Evolutionary conservation across 2,888 invertebrate species (phyloP), one percentile per base, ranked within the genome.

Genomic region (Thyatira batis): DNA sequence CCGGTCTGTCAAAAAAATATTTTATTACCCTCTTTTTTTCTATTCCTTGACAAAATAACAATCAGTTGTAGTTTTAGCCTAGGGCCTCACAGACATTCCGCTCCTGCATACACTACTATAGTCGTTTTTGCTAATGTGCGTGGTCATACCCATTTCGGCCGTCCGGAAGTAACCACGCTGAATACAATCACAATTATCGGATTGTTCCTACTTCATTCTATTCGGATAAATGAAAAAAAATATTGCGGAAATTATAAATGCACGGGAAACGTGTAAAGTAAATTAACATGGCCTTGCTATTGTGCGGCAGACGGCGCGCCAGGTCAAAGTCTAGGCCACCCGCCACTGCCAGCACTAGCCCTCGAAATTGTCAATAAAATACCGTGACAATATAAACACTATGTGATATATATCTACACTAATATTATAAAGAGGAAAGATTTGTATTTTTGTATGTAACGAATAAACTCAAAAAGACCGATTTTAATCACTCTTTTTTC

Each of bases 241-340:
- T 70, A 65, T 62, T 50, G 52, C 73, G 77, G 75, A 79, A 75
- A 72, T 63, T 53, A 59, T 51, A 63, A 69, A 57, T 55, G 63
- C 43, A 54, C 52, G 67, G 72, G 70, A 73, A 73, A 63, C 73
- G 75, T 71, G 72, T 73, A 65, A 63, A 69, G 66, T 70, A 60
- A 76, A 78, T 75, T 65, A 73, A 69, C 68, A 59, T 68, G 79
- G 65, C 85, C 84, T 85, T 78, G 85, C 69, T 70, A 78, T 81
- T 78, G 82, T 78, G 65, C 54, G 65, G 53, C 45, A 62, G 69
- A 65, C 63, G 69, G 58, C 66, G 58, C 68, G 65, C 59, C 58
- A 79, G 82, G 83, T 84, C 85, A 85, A 82, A 82, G 85, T 83
- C n/a, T n/a, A n/a, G n/a, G n/a, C n/a, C n/a, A n/a, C n/a, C n/a